Percentiles rank a stretch among this genome's conserved stretches.
These are phyloP conservation scores for Phallusia fumigata DNA, from an alignment of 23 tunicate genomes.

Conservation along the genomic window DNA sequence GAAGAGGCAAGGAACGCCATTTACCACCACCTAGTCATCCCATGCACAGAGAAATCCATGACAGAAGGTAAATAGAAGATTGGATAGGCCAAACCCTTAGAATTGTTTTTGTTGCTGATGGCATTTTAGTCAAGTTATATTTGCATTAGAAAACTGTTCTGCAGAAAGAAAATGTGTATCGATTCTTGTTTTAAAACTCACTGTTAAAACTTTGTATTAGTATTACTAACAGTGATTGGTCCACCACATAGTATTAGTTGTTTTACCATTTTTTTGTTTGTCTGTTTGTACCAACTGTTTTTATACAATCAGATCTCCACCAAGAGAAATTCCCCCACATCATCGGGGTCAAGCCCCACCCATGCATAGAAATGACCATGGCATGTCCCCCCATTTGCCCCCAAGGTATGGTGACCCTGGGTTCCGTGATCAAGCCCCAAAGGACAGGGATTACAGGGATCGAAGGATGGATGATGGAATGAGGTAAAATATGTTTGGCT, in stretches of 20 bases:
- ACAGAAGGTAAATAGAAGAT: slow-evolving; percentile 15
- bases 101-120: too few relatives aligned
- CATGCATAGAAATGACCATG: slow-evolving; percentile 33
- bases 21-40: slow-evolving; percentile 31
- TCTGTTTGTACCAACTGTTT: not conserved
- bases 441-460: slow-evolving; percentile 46
- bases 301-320: slow-evolving; percentile 25
- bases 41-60: slow-evolving; percentile 37
- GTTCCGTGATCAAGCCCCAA: slow-evolving; percentile 18
- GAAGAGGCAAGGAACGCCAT: slow-evolving; percentile 1
- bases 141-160: too few relatives aligned
- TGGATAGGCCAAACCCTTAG: too few relatives aligned
- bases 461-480: slow-evolving; percentile 30
- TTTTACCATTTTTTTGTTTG: too few relatives aligned
- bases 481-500: slow-evolving; percentile 9
- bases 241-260: too few relatives aligned
- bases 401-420: slow-evolving; percentile 31
- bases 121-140: too few relatives aligned
- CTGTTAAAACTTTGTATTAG: too few relatives aligned
- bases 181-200: too few relatives aligned
- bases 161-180: too few relatives aligned
- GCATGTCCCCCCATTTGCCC: slow-evolving; percentile 26
- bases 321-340: slow-evolving; percentile 35
- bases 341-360: slow-evolving; percentile 52
- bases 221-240: too few relatives aligned